Conservation (phyloP, 2,113 vertebrate species). For the Platichthys flesus region DNA sequence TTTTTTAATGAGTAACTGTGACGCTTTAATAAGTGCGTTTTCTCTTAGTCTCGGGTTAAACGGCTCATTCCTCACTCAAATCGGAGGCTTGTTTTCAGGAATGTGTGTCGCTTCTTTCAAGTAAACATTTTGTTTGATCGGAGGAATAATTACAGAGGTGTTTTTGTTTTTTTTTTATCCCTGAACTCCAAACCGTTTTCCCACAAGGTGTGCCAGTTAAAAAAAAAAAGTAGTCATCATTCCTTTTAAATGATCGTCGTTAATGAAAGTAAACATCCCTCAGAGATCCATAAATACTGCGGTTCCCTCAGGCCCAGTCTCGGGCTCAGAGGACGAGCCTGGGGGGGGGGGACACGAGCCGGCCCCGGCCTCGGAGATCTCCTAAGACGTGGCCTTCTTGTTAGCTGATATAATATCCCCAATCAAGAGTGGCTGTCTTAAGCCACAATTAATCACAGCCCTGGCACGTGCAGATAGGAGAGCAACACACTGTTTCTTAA, state of each 20-base stretch:
- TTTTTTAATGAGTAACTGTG: neutral
- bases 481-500: conserved; percentile 99
- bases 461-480: conserved; percentile 86
- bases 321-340: conserved; percentile 42
- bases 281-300: conserved; percentile 15
- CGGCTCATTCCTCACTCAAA: neutral
- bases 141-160: conserved; percentile 11
- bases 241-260: conserved; percentile 35
- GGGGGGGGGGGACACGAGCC: conserved; percentile 33
- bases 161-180: conserved; percentile 2
- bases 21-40: neutral
- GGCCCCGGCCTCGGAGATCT: conserved; percentile 53
- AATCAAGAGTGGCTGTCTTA: conserved; percentile 97
- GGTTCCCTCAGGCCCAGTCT: conserved; percentile 22
- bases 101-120: neutral
- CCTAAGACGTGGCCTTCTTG: conserved; percentile 86
- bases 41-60: neutral
- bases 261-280: conserved; percentile 42
- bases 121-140: conserved; percentile 4
- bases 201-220: conserved; percentile 23
- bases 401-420: conserved; percentile 95
- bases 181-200: conserved; percentile 1
- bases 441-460: conserved; percentile 99
- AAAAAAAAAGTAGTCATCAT: conserved; percentile 13
- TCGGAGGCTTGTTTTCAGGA: neutral